A percentile compares a stretch with the other conserved stretches of the same genome.
phyloP scores from a whole-genome alignment of 1,140 invertebrate species.

The Aphelenchoides fujianensis region DNA sequence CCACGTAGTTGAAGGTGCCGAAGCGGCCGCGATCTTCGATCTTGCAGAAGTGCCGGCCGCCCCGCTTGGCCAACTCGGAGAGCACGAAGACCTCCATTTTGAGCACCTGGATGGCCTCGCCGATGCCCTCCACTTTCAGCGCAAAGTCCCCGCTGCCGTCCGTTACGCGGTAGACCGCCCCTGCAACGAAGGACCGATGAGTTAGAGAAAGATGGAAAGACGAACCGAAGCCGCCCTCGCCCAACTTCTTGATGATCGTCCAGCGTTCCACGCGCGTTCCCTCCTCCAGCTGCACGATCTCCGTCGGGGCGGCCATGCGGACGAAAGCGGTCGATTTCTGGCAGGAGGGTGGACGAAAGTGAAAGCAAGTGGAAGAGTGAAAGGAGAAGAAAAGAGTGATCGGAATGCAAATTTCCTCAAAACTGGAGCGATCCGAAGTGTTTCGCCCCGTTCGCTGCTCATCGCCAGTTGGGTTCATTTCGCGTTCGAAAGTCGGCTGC shows the following conservation, averaged over 20 bases:
- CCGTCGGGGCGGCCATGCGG: too few species aligned
- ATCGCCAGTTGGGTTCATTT: too few species aligned
- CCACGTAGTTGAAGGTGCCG: constrained; percentile 29
- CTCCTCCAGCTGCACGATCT: not conserved
- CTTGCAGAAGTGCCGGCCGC: constrained; percentile 34
- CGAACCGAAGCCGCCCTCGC: constrained; percentile 49
- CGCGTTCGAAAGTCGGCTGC: too few species aligned
- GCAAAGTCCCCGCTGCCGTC: not conserved
- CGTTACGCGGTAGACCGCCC: not conserved
- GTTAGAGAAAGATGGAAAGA: constrained; percentile 34
- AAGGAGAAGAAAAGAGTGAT: too few species aligned
- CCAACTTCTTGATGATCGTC: constrained; percentile 37
- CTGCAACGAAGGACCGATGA: constrained; percentile 23
- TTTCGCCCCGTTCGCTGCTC: too few species aligned
- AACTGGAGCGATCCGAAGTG: too few species aligned
- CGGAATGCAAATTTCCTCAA: too few species aligned
- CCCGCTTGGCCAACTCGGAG: constrained; percentile 41
- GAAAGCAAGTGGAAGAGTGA: too few species aligned
- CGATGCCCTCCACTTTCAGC: constrained; percentile 32
- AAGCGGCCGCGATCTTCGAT: constrained; percentile 31
- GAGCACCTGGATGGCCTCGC: constrained; percentile 39
- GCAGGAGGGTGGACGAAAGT: too few species aligned
- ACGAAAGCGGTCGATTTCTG: too few species aligned
- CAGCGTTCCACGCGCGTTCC: not conserved
- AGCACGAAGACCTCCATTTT: constrained; percentile 55